A percentile compares a stretch with the other conserved stretches of the same genome.
These are phyloP conservation scores for Vulpes vulpes DNA, from an alignment of 2,113 vertebrate species.

Conservation along the genomic window DNA sequence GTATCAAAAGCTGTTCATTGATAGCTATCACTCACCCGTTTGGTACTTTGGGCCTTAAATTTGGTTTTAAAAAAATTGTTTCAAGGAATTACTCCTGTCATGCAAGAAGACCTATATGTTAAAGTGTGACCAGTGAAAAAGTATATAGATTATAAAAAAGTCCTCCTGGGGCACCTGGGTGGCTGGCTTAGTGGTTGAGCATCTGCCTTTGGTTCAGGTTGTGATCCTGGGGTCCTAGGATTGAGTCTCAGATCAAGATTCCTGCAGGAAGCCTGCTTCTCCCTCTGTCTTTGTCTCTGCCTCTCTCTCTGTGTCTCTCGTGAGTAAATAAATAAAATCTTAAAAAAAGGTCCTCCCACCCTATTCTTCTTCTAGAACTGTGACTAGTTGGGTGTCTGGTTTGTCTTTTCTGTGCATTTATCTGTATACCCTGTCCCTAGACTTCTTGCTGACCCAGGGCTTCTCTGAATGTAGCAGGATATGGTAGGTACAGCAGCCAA, in stretches of 20 bases:
- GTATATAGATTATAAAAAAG: not conserved
- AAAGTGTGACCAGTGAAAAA: constrained; percentile 41
- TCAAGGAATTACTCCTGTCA: constrained; percentile 43
- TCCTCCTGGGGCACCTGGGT: not conserved
- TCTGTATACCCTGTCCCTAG: not conserved
- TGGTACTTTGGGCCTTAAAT: constrained; percentile 40
- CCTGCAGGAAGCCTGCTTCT: too few relatives aligned
- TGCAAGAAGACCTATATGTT: not conserved
- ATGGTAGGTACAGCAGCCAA: not conserved
- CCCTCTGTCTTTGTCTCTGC: too few relatives aligned
- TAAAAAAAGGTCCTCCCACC: not conserved
- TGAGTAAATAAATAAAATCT: too few relatives aligned
- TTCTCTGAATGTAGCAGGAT: not conserved
- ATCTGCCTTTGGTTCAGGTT: too few relatives aligned
- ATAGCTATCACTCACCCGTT: not conserved
- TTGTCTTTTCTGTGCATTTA: constrained; percentile 29
- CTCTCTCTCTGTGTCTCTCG: too few relatives aligned
- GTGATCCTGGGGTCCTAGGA: too few relatives aligned
- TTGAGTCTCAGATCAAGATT: too few relatives aligned
- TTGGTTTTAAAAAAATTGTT: constrained; percentile 5
- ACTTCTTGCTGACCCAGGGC: not conserved
- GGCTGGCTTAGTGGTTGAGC: too few relatives aligned
- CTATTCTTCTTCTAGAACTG: not conserved
- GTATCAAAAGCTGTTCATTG: constrained; percentile 72
- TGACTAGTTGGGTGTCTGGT: not conserved